Conservation (phyloP, 1,140 invertebrate species). For the Aphelinus atriplicis region DNA sequence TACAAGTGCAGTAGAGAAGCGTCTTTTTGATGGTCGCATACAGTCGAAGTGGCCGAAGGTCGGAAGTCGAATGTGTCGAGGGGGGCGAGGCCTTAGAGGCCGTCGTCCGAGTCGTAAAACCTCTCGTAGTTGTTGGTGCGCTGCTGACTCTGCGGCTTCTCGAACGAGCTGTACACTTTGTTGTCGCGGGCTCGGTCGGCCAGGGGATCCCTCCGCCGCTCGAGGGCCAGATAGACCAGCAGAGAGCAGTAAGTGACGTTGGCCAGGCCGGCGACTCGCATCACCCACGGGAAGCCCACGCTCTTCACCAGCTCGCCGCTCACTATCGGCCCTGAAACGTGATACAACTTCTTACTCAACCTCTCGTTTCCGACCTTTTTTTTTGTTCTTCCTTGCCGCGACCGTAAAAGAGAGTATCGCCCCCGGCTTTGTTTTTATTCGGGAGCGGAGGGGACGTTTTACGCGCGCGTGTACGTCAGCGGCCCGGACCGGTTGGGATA, state of each 20-base stretch:
- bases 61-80: too few species aligned
- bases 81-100: constrained; percentile 45
- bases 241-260: constrained; percentile 77
- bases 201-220: constrained; percentile 25
- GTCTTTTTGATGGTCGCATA: too few species aligned
- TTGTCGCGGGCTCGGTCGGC: constrained; percentile 37
- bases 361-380: too few species aligned
- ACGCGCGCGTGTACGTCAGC: too few species aligned
- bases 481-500: too few species aligned
- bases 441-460: too few species aligned
- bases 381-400: too few species aligned
- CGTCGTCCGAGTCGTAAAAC: constrained; percentile 59
- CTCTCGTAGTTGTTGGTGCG: constrained; percentile 46
- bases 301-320: constrained; percentile 74
- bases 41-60: too few species aligned
- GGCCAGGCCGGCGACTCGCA: constrained; percentile 74
- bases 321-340: constrained; percentile 73
- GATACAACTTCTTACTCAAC: neutral
- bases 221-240: constrained; percentile 58
- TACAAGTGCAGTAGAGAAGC: too few species aligned
- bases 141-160: constrained; percentile 34
- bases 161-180: constrained; percentile 53
- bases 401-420: too few species aligned
- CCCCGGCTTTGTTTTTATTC: too few species aligned
- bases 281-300: constrained; percentile 80